These are phyloP conservation scores for Branchipolynoe longqiensis DNA, from an alignment of 2,888 invertebrate genomes.

Conservation along the genomic window DNA sequence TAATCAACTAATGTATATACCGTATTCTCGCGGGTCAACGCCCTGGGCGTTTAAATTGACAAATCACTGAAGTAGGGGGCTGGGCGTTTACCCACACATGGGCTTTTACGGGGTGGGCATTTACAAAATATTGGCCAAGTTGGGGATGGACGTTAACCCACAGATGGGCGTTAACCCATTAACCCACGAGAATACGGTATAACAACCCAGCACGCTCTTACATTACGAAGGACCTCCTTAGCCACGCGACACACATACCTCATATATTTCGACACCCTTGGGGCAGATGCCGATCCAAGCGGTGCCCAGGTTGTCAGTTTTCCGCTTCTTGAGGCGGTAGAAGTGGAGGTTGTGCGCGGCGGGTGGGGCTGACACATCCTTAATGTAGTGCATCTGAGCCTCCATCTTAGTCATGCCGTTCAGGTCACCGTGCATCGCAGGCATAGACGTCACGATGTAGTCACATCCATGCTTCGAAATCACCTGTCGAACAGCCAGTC, in stretches of 20 bases:
- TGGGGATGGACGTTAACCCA: no score
- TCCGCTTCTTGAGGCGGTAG: slow-evolving; percentile 86
- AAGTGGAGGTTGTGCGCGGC: slow-evolving; percentile 94
- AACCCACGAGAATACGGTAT: no score
- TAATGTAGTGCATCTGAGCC: slow-evolving; percentile 93
- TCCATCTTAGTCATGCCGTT: slow-evolving; percentile 89
- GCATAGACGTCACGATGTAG: slow-evolving; percentile 85
- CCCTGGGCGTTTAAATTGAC: no score
- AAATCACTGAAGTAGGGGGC: no score
- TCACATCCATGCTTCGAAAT: slow-evolving; percentile 83
- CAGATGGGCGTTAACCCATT: no score
- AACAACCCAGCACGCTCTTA: no score
- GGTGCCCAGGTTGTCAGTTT: slow-evolving; percentile 84
- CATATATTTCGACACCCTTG: slow-evolving; percentile 93
- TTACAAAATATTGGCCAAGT: no score
- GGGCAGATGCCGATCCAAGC: slow-evolving; percentile 95
- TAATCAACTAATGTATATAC: no score
- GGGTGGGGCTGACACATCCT: slow-evolving; percentile 90
- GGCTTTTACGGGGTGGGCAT: no score
- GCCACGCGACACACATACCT: slow-evolving; percentile 83
- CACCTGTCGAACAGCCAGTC: slow-evolving; percentile 76
- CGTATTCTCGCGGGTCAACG: no score
- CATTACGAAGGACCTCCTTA: no score
- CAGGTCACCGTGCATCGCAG: slow-evolving; percentile 91
- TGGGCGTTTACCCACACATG: no score